These are phyloP conservation scores for Struthio camelus DNA, from an alignment of 2,113 vertebrate genomes.

Conservation along the genomic window DNA sequence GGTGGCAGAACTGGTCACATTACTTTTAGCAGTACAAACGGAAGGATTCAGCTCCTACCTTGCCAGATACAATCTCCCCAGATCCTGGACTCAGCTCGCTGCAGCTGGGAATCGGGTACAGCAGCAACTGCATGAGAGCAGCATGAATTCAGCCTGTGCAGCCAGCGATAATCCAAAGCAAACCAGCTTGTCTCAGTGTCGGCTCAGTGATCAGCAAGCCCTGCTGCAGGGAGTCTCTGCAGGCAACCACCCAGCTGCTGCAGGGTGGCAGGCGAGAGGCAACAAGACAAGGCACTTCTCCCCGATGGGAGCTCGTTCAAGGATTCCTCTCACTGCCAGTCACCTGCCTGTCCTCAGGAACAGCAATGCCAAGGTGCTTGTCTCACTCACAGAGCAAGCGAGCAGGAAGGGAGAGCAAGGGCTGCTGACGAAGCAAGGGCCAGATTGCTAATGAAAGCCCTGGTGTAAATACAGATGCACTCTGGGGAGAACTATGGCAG, in stretches of 20 bases:
- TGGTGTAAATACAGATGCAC: slow-evolving; percentile 39
- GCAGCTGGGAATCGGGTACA: neutral
- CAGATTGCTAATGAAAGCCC: slow-evolving; percentile 7
- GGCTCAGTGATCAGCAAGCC: neutral
- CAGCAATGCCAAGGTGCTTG: neutral
- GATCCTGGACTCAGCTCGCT: neutral
- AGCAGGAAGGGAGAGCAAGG: neutral
- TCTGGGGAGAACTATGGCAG: slow-evolving; percentile 15
- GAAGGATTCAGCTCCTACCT: slow-evolving; percentile 47
- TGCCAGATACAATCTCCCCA: neutral
- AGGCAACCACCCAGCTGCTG: neutral
- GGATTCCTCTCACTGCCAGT: neutral
- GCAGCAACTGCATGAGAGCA: neutral
- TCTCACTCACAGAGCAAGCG: neutral
- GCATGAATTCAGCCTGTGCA: neutral
- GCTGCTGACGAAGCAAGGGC: neutral
- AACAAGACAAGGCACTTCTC: slow-evolving; percentile 32
- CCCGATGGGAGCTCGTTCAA: neutral
- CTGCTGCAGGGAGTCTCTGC: neutral
- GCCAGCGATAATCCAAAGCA: slow-evolving; percentile 12
- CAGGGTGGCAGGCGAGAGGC: neutral
- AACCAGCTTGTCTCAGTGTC: neutral
- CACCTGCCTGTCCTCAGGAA: neutral
- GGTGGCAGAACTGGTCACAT: neutral
- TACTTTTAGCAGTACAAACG: neutral